Evolutionary conservation across 2,113 vertebrate species (phyloP), one percentile per base, ranked within the genome.

Genomic region (Strigops habroptila): DNA sequence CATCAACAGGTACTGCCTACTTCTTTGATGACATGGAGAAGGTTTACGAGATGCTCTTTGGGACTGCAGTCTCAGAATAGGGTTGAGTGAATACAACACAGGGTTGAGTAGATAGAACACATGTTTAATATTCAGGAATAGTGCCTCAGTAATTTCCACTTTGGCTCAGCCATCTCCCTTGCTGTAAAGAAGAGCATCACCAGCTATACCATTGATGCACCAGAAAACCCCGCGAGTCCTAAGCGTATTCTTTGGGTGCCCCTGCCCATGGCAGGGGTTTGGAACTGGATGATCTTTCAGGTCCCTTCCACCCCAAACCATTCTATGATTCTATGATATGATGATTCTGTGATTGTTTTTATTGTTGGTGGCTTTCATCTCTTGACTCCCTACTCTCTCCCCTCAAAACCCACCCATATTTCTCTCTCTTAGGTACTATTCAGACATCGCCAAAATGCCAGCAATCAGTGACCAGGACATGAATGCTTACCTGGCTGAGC

Each of bases 381-480:
- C 51, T 43, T 51, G 43, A 68, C 7, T 78, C 27, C 16, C 22
- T 63, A 5, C 35, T 31, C 22, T 44, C 10, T 35, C 31, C 43
- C 6, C 37, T 60, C 3, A 55, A 55, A 37, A 24, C 55, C 17
- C 18, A 33, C 1, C 9, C 37, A 10, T 12, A 7, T 49, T 46
- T 90, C 31, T 86, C 49, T 67, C 53, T 41, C 60, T 49, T 96
- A 99, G 99, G 97, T 99, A 99, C 96, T 99, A 99, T 96, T 99
- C 99, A 18, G 99, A 99, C 97, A 99, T 99, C 2, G 98, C 91
- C 96, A 99, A 99, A 97, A 99, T 99, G 99, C 99, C 98, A 13
- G 99, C 99, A 10, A 99, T 99, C 98, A 99, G 99, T 5, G 99
- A 99, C 98, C 99, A 99, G 98, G 99, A 99, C 97, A 99, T 99